Evolutionary conservation across 30 jellyfish, hydroid and myxozoan genomes (phyloP).

Genomic region (Hydra vulgaris): DNA sequence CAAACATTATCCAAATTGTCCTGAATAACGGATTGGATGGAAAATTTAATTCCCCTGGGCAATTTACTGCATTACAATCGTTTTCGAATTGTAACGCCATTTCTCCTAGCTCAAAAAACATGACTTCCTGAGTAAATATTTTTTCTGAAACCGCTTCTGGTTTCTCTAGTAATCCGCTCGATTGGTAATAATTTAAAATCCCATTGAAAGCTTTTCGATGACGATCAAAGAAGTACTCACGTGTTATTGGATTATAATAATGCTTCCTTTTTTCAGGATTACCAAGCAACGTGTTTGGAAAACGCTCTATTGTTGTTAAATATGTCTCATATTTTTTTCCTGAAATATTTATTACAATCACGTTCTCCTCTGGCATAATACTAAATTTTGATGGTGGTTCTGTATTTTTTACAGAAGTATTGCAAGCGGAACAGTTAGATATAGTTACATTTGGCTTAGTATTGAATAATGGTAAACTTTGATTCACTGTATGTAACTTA

Average conservation of each 20-base stretch:
- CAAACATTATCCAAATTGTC: conserved; percentile 70
- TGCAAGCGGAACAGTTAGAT: background rate
- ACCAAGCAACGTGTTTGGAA: conserved; percentile 85
- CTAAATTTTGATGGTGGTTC: background rate
- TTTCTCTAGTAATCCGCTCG: conserved; percentile 70
- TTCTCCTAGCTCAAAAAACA: conserved; percentile 86
- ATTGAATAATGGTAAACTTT: background rate
- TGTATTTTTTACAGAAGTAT: background rate
- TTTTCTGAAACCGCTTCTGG: conserved; percentile 87
- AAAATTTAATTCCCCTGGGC: conserved; percentile 26
- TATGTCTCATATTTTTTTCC: conserved; percentile 82
- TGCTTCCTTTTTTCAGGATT: conserved; percentile 67
- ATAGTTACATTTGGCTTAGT: background rate
- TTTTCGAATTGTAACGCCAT: conserved; percentile 38
- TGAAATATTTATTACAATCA: conserved; percentile 39
- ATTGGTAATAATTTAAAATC: conserved; percentile 63
- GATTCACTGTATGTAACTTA: background rate
- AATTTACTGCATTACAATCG: conserved; percentile 26
- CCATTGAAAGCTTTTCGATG: conserved; percentile 87
- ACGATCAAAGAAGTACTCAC: conserved; percentile 88
- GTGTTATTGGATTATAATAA: conserved; percentile 48
- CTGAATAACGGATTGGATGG: conserved; percentile 47
- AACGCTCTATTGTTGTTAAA: conserved; percentile 67
- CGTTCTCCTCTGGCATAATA: background rate
- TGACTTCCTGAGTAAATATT: conserved; percentile 77